phyloP scores from a whole-genome alignment of 2,113 vertebrate genomes.

The Oplegnathus fasciatus region DNA sequence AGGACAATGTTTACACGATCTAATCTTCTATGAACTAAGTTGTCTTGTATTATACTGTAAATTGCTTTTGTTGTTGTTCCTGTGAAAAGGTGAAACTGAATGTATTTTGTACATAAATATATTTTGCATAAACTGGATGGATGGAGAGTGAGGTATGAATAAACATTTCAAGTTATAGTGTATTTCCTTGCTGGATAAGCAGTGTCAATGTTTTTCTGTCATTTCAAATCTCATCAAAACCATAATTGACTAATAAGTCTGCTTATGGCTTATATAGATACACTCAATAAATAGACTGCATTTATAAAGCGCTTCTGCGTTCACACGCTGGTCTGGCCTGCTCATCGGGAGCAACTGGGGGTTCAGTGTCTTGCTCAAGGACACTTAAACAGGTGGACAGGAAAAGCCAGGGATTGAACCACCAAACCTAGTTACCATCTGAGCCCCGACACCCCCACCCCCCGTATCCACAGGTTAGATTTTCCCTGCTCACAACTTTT shows the following conservation, averaged over 20 bases:
- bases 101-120: slow-evolving; percentile 86
- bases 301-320: too few relatives aligned
- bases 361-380: neutral
- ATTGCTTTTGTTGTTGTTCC: slow-evolving; percentile 66
- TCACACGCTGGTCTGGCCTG: too few relatives aligned
- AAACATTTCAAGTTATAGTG: slow-evolving; percentile 59
- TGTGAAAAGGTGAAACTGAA: slow-evolving; percentile 77
- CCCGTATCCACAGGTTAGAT: too few relatives aligned
- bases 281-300: neutral
- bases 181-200: neutral
- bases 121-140: slow-evolving; percentile 65
- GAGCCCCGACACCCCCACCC: too few relatives aligned
- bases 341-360: neutral
- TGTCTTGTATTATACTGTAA: slow-evolving; percentile 83
- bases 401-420: neutral
- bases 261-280: neutral
- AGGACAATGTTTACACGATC: slow-evolving; percentile 84
- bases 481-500: too few relatives aligned
- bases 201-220: neutral
- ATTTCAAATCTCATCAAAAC: neutral
- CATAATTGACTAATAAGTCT: neutral
- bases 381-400: neutral
- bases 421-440: too few relatives aligned
- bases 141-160: slow-evolving; percentile 65
- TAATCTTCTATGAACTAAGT: slow-evolving; percentile 71